Evolutionary conservation across 2,797 vertebrate species (phyloP).

Genomic region (Sebastes jordani): DNA sequence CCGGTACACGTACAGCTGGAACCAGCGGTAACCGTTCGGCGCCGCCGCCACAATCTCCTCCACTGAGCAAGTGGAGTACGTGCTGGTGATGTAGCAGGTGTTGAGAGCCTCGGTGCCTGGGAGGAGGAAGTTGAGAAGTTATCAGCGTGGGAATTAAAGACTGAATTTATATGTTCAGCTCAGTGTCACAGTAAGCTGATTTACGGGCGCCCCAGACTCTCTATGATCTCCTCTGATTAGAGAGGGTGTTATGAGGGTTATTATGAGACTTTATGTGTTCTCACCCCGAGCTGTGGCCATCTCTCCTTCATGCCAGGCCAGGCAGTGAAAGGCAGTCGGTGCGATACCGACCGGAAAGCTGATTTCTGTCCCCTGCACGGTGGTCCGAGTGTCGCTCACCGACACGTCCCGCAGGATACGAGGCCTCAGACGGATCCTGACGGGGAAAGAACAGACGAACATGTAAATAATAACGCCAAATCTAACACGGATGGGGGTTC

Average conservation of each 20-base stretch:
- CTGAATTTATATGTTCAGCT: background rate
- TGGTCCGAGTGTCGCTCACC: slow-evolving; percentile 85
- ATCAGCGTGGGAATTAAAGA: background rate
- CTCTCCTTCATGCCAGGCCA: slow-evolving; percentile 94
- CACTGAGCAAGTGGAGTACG: slow-evolving; percentile 88
- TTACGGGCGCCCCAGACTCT: background rate
- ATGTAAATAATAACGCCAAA: background rate
- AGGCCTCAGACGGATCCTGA: slow-evolving; percentile 89
- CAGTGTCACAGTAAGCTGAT: background rate
- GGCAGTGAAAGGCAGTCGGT: slow-evolving; percentile 90
- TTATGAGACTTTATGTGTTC: background rate
- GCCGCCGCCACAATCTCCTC: slow-evolving; percentile 89
- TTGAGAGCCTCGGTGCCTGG: slow-evolving; percentile 87
- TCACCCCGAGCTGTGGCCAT: slow-evolving; percentile 92
- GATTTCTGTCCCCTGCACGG: slow-evolving; percentile 89
- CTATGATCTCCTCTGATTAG: too few species aligned
- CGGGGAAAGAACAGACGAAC: background rate
- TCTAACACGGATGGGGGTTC: background rate
- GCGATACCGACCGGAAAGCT: slow-evolving; percentile 91
- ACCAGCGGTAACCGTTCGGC: slow-evolving; percentile 88
- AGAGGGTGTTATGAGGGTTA: background rate
- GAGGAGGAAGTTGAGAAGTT: slow-evolving; percentile 20
- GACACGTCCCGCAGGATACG: slow-evolving; percentile 89
- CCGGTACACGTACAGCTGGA: slow-evolving; percentile 92
- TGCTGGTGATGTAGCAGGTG: slow-evolving; percentile 92